phyloP scores from a whole-genome alignment of 2,797 vertebrate genomes.

The Hippoglossus hippoglossus region DNA sequence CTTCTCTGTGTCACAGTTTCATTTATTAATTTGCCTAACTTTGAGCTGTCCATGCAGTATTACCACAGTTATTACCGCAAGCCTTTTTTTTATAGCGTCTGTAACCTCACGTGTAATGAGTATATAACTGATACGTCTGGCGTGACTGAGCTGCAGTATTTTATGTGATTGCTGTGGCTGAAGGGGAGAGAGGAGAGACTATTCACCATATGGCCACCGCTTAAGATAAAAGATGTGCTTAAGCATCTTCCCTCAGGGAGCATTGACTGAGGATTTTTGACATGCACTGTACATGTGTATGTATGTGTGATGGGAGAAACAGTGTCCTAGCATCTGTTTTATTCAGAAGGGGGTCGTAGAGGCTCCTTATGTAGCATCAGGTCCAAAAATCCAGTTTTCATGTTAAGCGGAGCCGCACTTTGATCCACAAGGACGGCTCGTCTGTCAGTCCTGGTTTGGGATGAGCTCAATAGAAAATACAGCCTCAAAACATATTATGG shows the following conservation, averaged over 20 bases:
- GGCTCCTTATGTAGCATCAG: constrained; percentile 48
- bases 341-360: constrained; percentile 44
- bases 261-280: constrained; percentile 62
- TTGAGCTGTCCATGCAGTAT: not conserved
- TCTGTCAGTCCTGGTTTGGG: not conserved
- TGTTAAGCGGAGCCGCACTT: constrained; percentile 31
- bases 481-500: constrained; percentile 1
- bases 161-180: constrained; percentile 31
- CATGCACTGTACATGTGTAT: constrained; percentile 49
- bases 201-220: constrained; percentile 72
- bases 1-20: not conserved
- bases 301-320: constrained; percentile 74
- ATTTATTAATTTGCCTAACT: not conserved
- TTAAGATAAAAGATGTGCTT: constrained; percentile 75
- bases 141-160: constrained; percentile 39
- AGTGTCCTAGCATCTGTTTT: constrained; percentile 61
- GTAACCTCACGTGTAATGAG: not conserved
- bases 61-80: not conserved
- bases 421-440: constrained; percentile 20
- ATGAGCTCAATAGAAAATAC: constrained; percentile 12
- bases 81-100: constrained; percentile 5
- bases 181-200: constrained; percentile 32
- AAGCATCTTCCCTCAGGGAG: constrained; percentile 67
- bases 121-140: constrained; percentile 34
- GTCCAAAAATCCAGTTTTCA: constrained; percentile 33